These are phyloP conservation scores for Macaca fascicularis DNA, from an alignment of 2,113 vertebrate genomes.

Conservation along the genomic window T2T-MFA8v1.1 NC_088387.1:44954001-44954500, in stretches of 20 bases:
- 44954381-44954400: constrained; percentile 36
- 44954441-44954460: neutral
- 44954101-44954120: neutral
- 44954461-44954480: neutral
- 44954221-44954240: neutral
- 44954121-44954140: neutral
- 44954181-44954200: neutral
- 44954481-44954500: neutral
- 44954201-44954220: neutral
- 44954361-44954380: constrained; percentile 55
- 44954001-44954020: neutral
- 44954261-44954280: neutral
- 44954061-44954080: neutral
- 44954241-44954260: neutral
- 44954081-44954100: neutral
- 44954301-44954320: constrained; percentile 53
- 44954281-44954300: neutral
- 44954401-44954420: constrained; percentile 66
- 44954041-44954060: constrained; percentile 31
- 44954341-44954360: neutral
- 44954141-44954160: neutral
- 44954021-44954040: neutral
- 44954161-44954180: neutral
- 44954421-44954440: constrained; percentile 1
- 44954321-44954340: constrained; percentile 49